phyloP scores from a whole-genome alignment of 2,797 vertebrate genomes.

The Sebastes miniatus region DNA sequence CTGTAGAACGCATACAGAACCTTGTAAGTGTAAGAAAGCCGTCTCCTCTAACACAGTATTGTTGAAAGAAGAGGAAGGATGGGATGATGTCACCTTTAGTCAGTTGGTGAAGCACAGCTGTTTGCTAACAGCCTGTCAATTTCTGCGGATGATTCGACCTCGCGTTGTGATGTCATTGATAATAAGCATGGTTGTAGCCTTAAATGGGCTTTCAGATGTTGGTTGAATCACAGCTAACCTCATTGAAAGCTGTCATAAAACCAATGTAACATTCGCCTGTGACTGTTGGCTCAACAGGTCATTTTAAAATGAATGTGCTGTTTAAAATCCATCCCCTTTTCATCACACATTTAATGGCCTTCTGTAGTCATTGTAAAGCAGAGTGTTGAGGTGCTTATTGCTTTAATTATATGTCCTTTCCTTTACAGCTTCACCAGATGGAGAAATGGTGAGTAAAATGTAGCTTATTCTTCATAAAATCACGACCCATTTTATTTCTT shows the following conservation, averaged over 20 bases:
- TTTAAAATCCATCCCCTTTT: background rate
- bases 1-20: background rate
- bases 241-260: background rate
- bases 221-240: background rate
- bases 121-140: background rate
- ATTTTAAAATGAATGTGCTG: background rate
- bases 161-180: background rate
- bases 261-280: background rate
- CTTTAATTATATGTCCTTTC: conserved; percentile 1
- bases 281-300: background rate
- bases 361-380: background rate
- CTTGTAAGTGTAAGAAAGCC: background rate
- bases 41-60: background rate
- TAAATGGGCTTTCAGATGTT: background rate
- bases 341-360: background rate
- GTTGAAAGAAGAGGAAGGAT: background rate
- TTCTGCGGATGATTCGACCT: background rate
- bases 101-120: conserved; percentile 9
- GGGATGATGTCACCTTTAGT: conserved; percentile 23
- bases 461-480: background rate
- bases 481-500: background rate
- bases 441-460: conserved; percentile 90
- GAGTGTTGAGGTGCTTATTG: background rate
- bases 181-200: background rate
- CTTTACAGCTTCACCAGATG: conserved; percentile 88